Evolutionary conservation across 2,113 vertebrate genomes (phyloP).

Genomic region (Toxostoma redivivum): DNA sequence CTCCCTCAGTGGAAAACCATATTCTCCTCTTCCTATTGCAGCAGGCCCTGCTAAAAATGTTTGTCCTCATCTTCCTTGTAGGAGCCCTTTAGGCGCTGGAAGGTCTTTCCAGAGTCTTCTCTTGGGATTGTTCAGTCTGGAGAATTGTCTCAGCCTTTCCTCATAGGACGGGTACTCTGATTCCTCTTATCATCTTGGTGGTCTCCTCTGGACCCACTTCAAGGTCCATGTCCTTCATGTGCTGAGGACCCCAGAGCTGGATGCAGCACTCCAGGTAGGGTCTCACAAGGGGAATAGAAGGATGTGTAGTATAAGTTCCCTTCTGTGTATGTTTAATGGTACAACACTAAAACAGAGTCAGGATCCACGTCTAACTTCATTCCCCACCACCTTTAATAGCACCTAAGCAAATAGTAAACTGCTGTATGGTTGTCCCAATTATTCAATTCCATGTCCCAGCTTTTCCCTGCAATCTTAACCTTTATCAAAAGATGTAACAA

Average conservation of each 20-base stretch:
- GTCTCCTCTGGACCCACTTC: not conserved
- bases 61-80: not conserved
- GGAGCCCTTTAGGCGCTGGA: not conserved
- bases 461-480: not conserved
- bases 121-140: not conserved
- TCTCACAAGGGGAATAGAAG: not conserved
- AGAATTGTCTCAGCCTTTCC: not conserved
- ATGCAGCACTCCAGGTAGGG: not conserved
- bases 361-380: not conserved
- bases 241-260: not conserved
- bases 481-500: not conserved
- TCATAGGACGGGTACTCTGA: not conserved
- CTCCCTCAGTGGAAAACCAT: not conserved
- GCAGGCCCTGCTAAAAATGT: not conserved
- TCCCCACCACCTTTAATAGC: not conserved
- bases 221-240: not conserved
- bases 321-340: not conserved
- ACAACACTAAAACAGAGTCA: not conserved
- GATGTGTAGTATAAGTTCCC: rapidly evolving
- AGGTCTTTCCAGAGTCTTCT: not conserved
- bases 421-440: not conserved
- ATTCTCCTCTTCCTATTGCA: not conserved
- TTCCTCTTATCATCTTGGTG: not conserved
- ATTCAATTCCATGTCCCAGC: not conserved
- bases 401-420: not conserved